These are phyloP conservation scores for Caradrina kadenii DNA, from an alignment of 2,888 invertebrate genomes.

Conservation along the genomic window DNA sequence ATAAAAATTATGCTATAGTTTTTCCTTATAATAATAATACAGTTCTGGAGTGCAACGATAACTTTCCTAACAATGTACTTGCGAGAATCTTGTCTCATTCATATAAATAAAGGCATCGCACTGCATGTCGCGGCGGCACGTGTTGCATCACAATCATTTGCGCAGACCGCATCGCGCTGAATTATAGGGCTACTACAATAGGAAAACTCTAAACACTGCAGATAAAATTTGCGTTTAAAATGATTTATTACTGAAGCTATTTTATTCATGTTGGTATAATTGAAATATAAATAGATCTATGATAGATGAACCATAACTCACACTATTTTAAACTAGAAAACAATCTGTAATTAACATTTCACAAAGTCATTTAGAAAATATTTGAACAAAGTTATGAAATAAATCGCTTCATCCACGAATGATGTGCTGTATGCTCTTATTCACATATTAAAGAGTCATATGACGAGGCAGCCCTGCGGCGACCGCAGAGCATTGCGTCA, in stretches of 20 bases:
- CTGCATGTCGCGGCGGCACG: conserved; percentile 33
- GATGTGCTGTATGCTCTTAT: neutral
- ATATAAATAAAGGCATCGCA: conserved; percentile 39
- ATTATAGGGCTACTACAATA: conserved; percentile 27
- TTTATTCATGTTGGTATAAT: too few species aligned
- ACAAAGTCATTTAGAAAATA: too few species aligned
- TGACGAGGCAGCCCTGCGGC: conserved; percentile 33
- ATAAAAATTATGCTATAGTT: too few species aligned
- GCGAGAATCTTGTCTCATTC: conserved; percentile 21
- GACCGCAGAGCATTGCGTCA: conserved; percentile 60
- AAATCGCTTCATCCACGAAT: too few species aligned
- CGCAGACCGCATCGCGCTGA: conserved; percentile 38
- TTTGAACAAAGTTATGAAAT: too few species aligned
- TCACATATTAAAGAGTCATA: neutral
- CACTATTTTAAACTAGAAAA: too few species aligned
- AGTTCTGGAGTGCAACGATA: neutral
- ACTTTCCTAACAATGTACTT: neutral
- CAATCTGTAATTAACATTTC: too few species aligned
- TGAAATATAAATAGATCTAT: too few species aligned
- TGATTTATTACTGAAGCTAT: too few species aligned
- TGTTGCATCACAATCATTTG: conserved; percentile 63
- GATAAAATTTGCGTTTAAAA: neutral
- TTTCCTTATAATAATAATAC: too few species aligned
- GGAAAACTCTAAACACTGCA: neutral
- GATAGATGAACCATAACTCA: too few species aligned